Evolutionary conservation across 2,113 vertebrate species (phyloP).

Genomic region (Notechis scutatus): DNA sequence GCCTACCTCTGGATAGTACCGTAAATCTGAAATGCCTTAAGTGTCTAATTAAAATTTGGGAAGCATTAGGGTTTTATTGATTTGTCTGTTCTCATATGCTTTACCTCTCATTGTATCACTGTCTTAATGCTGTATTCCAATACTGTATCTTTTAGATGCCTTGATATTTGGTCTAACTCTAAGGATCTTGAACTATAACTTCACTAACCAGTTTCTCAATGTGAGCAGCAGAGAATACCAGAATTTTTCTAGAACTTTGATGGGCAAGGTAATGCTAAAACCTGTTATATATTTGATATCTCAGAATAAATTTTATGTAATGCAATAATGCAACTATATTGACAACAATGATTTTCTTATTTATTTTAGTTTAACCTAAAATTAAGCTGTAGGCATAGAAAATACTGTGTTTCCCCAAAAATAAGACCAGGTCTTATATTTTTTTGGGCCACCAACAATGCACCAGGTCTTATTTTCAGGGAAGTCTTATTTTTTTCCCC

Average conservation of each 20-base stretch:
- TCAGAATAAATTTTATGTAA: constrained; percentile 11
- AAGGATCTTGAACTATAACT: constrained; percentile 58
- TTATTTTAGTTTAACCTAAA: too few species aligned
- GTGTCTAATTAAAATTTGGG: neutral
- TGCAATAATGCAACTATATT: neutral
- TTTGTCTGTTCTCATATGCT: neutral
- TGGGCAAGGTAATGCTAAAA: constrained; percentile 60
- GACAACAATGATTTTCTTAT: too few species aligned
- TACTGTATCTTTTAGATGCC: constrained; percentile 54
- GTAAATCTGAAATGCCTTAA: neutral
- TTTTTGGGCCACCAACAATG: too few species aligned
- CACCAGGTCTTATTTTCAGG: too few species aligned
- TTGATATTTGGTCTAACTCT: constrained; percentile 54
- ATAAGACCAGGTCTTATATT: too few species aligned
- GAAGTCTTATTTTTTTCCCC: too few species aligned
- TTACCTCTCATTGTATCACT: neutral
- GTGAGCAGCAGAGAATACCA: constrained; percentile 42
- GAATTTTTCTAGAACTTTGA: constrained; percentile 60
- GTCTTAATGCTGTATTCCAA: constrained; percentile 13
- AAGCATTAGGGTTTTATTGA: neutral
- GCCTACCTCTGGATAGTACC: neutral
- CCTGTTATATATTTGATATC: neutral
- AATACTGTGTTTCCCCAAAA: too few species aligned
- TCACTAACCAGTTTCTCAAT: constrained; percentile 55
- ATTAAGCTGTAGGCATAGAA: too few species aligned